Base-by-base conservation (phyloP, 1,140 invertebrate species). In the Oreohelix idahoensis region DNA sequence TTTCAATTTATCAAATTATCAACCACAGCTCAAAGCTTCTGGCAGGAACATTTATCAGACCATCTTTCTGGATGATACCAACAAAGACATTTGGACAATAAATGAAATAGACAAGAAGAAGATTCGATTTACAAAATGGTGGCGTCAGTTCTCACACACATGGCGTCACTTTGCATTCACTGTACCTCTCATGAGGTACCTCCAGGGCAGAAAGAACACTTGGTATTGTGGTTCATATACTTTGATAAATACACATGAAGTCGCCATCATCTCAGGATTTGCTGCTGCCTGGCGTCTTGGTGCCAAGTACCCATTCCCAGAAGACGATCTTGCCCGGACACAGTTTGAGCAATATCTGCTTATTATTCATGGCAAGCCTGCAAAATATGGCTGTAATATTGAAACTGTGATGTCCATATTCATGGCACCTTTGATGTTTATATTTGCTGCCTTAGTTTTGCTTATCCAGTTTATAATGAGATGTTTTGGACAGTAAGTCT, bases 141-240 rank as follows among this genome's bases (percentile, higher is more conserved):
- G 89, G 88, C 71, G 87, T 38, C 88, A 90, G 81, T 89, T 90
- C 75, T 87, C 90, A 23, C 90, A 90, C 82, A 87, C 86, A 17
- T 90, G 89, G 89, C 77, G 83, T 13, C 89, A 90, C 83, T 90
- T 88, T 86, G 88, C 89, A 20, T 90, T 90, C 42, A 87, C 86
- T 29, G 88, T 89, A 2, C 89, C 89, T 17, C 84, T 89, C 29
- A 88, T 90, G 85, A 78, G 88, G 49, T 90, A 88, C 81, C 77
- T 90, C 20, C 89, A 90, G 53, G 89, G 89, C 2, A 88, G 84
- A 77, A 81, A 87, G 66, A 63, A 87, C 42, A 87, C 88, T 17
- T 90, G 86, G 84, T 90, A 86, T 76, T 87, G 85, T 84, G 89
- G 90, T 0, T 84, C 87, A 2, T 90, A 90, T 84, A 90, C 89